Base-by-base conservation (phyloP, 1,140 invertebrate species). In the Drosophila equinoxialis region DNA sequence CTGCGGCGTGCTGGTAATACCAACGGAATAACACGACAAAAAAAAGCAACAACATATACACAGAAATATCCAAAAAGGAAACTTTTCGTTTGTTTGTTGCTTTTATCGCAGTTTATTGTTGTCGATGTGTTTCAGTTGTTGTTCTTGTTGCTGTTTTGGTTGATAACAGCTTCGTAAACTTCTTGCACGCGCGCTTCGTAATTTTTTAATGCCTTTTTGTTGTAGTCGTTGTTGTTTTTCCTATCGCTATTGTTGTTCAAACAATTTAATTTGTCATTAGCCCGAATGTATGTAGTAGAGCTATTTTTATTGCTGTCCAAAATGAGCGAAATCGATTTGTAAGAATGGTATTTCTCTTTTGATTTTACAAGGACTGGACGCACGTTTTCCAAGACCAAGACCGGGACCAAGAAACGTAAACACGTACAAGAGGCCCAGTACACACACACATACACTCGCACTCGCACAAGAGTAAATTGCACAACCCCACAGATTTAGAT, bases 261-360 rank as follows among this genome's bases (percentile, higher is more conserved):
- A 79, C 80, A 79, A 87, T 87, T 87, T 89, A 89, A 89, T 89
- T 78, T 89, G 74, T 89, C 71, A 89, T 89, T 89, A 81, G 67
- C 60, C 57, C 51, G 67, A 30, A 48, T 61, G 13, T 42, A 17
- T 51, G 35, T 20, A 66, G 68, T 76, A 55, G 59, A 26, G 72
- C 73, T 74, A 89, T 83, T 89, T 87, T 83, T 89, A 84, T 77
- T 64, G 58, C 71, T 70, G 55, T 59, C 64, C 67, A 60, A 71
- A 39, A 71, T 64, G 59, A 68, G 71, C 72, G 58, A 77, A 86
- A 86, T 87, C 83, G 83, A 86, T 86, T 87, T 86, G 79, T 87
- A 71, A 42, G 57, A 82, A 69, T 60, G 68, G 68, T 79, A 79
- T 87, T 82, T 76, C 59, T 74, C 45, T 71, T 82, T 79, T 87